A percentile compares a stretch with the other conserved stretches of the same genome.
Conservation (phyloP, 2,797 vertebrate genomes). For the Furcifer pardalis region DNA sequence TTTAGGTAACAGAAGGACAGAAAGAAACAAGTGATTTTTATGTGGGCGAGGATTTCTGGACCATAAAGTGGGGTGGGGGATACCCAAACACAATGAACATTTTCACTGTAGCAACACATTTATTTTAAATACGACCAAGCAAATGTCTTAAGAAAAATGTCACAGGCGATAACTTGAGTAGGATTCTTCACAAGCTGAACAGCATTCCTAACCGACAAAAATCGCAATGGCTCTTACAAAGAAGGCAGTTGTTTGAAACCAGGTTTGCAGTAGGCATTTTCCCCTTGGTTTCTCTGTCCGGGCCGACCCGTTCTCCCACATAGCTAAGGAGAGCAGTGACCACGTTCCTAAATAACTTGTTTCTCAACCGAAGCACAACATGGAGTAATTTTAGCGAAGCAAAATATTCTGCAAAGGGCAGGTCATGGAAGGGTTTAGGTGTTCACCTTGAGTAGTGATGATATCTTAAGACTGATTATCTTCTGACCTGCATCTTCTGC, state of each 20-base stretch:
- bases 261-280: slow-evolving; percentile 64
- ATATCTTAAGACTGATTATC: slow-evolving; percentile 43
- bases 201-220: slow-evolving; percentile 70
- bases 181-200: slow-evolving; percentile 58
- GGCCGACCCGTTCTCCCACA: slow-evolving; percentile 68
- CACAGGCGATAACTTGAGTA: slow-evolving; percentile 69
- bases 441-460: slow-evolving; percentile 15
- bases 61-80: slow-evolving; percentile 54
- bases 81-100: slow-evolving; percentile 68
- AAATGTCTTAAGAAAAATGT: slow-evolving; percentile 77
- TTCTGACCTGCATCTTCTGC: slow-evolving; percentile 43
- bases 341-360: slow-evolving; percentile 58
- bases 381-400: slow-evolving; percentile 23
- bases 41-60: slow-evolving; percentile 72
- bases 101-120: slow-evolving; percentile 74
- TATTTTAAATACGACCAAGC: slow-evolving; percentile 65
- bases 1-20: no score
- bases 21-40: slow-evolving; percentile 71
- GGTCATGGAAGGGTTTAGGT: slow-evolving; percentile 21
- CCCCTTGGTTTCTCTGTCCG: slow-evolving; percentile 63
- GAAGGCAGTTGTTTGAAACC: slow-evolving; percentile 67
- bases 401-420: slow-evolving; percentile 41
- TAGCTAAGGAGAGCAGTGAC: slow-evolving; percentile 55
- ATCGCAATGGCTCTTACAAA: slow-evolving; percentile 69
- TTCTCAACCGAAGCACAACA: slow-evolving; percentile 35